Evolutionary conservation across 2,888 invertebrate species (phyloP), one percentile per base, ranked within the genome.

Genomic region (Conomelus anceps): DNA sequence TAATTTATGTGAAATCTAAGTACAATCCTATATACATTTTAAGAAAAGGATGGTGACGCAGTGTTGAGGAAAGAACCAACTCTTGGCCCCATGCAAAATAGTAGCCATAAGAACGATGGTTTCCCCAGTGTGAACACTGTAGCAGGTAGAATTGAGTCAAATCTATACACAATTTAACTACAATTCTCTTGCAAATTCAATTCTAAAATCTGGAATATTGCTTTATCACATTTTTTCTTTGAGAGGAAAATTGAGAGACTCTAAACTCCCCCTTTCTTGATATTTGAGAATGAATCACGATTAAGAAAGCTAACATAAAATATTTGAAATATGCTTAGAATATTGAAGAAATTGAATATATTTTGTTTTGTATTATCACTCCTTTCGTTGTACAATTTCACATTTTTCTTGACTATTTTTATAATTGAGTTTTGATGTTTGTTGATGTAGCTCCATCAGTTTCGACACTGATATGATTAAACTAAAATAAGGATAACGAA

Each of bases 21-120:
- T n/a, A n/a, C n/a, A n/a, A 11, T 26, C 11, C 11, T 26, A 11
- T 11, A 26, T 26, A 17, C 7, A 17, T 22, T 7, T 84, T 3
- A 23, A 20, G 23, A 20, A 22, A 23, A 22, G 23, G 85, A 20
- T 85, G 26, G 6, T 84, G 22, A 23, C n/a, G 85, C 92, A 93
- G 94, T 94, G 94, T 94, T 93, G 93, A 92, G 94, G 94, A 94
- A 94, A 94, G 94, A 94, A 93, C 93, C 93, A 93, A 94, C 94
- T 94, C 94, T 92, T 93, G 96, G 92, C 96, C 94, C 95, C 96
- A 96, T 96, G 96, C 96, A 96, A 96, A 96, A 96, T 96, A 95
- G 96, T 95, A 95, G 95, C 95, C 95, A 91, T 91, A 91, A 90
- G 90, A 89, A 88, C 29, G 23, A 84, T 89, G 89, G 90, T 89